phyloP scores from a whole-genome alignment of 2,113 vertebrate species.

The Tapirus terrestris region DNA sequence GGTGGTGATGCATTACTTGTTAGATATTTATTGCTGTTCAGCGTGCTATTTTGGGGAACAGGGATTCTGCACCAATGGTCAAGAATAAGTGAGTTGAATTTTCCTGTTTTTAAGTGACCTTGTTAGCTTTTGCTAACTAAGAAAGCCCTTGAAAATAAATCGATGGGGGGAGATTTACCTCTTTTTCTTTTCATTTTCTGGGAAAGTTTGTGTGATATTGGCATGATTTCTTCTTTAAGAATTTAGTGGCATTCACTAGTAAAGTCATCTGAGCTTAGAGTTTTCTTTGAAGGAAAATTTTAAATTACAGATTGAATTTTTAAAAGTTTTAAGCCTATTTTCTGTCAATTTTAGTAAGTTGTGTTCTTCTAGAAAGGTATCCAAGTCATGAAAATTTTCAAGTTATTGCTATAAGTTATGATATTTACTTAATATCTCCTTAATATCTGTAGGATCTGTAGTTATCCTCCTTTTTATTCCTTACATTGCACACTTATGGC shows the following conservation, averaged over 20 bases:
- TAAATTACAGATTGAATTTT: background rate
- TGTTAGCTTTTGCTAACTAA: constrained; percentile 23
- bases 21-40: background rate
- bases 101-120: background rate
- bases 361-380: background rate
- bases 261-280: background rate
- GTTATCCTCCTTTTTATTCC: background rate
- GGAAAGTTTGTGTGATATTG: background rate
- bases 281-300: background rate
- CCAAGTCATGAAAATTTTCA: background rate
- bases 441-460: background rate
- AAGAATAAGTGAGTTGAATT: background rate
- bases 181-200: background rate
- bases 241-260: background rate
- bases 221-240: background rate
- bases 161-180: background rate
- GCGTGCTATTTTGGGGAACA: background rate
- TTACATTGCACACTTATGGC: background rate
- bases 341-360: background rate
- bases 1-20: background rate
- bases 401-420: background rate
- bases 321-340: background rate
- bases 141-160: background rate
- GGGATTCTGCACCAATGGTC: background rate
- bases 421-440: background rate